phyloP scores from a whole-genome alignment of 2,113 vertebrate genomes.

The Stigmatopora argus region DNA sequence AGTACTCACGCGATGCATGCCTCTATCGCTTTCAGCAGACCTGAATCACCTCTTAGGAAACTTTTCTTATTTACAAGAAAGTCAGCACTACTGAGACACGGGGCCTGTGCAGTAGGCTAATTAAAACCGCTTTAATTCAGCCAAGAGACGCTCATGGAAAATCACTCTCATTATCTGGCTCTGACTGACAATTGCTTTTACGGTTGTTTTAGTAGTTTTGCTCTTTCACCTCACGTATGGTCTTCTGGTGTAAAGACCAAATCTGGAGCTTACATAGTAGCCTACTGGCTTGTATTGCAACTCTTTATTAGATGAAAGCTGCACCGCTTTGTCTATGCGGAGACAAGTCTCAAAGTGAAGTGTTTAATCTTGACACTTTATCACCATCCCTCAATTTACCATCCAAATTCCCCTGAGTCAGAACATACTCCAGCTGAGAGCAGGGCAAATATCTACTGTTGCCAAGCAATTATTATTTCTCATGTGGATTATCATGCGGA shows the following conservation, averaged over 20 bases:
- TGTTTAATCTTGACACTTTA: conserved; percentile 18
- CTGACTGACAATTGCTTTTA: conserved; percentile 44
- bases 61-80: conserved; percentile 33
- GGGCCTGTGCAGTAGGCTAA: conserved; percentile 31
- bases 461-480: no score
- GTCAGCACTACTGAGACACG: conserved; percentile 35
- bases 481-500: conserved; percentile 34
- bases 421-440: no score
- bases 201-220: conserved; percentile 60
- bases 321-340: conserved; percentile 21
- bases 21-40: conserved; percentile 28
- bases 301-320: conserved; percentile 42
- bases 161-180: conserved; percentile 56
- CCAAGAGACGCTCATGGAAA: conserved; percentile 42
- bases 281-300: conserved; percentile 45
- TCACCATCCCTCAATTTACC: conserved; percentile 6
- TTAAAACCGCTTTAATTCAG: conserved; percentile 57
- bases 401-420: background rate
- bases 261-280: conserved; percentile 58
- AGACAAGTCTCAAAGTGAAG: background rate
- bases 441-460: no score
- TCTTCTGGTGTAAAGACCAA: conserved; percentile 47
- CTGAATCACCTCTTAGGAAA: conserved; percentile 37
- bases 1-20: conserved; percentile 23
- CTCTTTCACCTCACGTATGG: conserved; percentile 58